phyloP scores from a whole-genome alignment of 2,888 invertebrate genomes.

The Stramonita haemastoma region DNA sequence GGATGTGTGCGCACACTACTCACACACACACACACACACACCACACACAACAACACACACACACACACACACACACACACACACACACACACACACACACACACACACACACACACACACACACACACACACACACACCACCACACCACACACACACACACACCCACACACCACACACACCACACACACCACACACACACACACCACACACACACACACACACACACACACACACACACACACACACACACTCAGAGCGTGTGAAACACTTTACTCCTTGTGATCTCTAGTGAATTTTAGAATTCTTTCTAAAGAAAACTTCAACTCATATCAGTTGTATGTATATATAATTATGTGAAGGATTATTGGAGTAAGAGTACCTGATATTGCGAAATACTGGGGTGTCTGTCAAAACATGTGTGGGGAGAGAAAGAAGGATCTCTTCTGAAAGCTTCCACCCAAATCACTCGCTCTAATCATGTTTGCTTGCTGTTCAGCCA shows the following conservation, averaged over 20 bases:
- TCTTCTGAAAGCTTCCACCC: no score
- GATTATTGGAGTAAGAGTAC: no score
- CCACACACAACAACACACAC: neutral
- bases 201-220: slow-evolving; percentile 20
- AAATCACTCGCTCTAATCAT: no score
- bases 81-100: slow-evolving; percentile 20
- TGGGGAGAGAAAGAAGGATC: no score
- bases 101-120: neutral
- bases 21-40: slow-evolving; percentile 12
- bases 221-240: neutral
- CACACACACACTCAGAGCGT: neutral
- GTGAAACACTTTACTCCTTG: no score
- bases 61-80: slow-evolving; percentile 25
- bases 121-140: neutral
- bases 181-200: neutral
- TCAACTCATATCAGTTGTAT: no score
- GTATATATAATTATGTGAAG: no score
- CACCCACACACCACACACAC: neutral
- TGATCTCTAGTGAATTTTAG: no score
- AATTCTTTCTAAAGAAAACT: no score
- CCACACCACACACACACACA: slow-evolving; percentile 14
- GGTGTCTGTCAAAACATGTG: no score
- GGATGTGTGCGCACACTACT: neutral
- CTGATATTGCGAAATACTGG: no score
- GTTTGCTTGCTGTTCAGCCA: no score